Base-by-base conservation (phyloP, 1,140 invertebrate species). In the Bradysia coprophila region DNA sequence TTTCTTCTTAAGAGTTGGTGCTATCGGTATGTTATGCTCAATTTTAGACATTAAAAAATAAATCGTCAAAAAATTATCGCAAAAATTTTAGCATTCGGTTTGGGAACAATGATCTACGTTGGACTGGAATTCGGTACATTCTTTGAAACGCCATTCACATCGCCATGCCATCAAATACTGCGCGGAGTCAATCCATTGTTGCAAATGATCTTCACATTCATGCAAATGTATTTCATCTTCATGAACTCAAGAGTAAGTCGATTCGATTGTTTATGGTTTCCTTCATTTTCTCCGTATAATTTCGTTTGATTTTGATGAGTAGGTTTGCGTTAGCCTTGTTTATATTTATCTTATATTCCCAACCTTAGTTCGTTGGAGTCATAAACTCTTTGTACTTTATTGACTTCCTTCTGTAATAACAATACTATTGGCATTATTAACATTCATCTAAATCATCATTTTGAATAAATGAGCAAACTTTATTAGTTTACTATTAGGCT, bases 151-250 rank as follows among this genome's bases (percentile, higher is more conserved):
- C 88, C 82, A n/a, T 74, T 81, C 48, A 75, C 73, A 42, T 92
- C 85, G 19, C 82, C 81, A 2, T 94, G 85, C 54, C 89, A 90
- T 65, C 79, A 88, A 53, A 85, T 92, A 41, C 66, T 92, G 36
- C 74, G 81, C 47, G 85, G 84, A 19, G 72, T 95, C n/a, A 90
- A 92, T 63, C 88, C 89, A 21, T 66, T 94, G 46, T 69, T 96
- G 8, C 90, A 96, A 55, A 89, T 95, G 74, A 77, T 93, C 23
- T 97, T 96, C 67, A 94, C 91, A 11, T 96, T 97, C 56, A 90
- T 90, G 75, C 93, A 97, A 65, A 94, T 96, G 86, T 96, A 96
- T 56, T 97, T 96, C 57, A 92, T 97, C 56, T 97, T 97, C 66
- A 92, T 94, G 76, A 96, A 97, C 66, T 93, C 91, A 40, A 75